Conservation (phyloP, 2,888 invertebrate genomes). For the Phania funesta region DNA sequence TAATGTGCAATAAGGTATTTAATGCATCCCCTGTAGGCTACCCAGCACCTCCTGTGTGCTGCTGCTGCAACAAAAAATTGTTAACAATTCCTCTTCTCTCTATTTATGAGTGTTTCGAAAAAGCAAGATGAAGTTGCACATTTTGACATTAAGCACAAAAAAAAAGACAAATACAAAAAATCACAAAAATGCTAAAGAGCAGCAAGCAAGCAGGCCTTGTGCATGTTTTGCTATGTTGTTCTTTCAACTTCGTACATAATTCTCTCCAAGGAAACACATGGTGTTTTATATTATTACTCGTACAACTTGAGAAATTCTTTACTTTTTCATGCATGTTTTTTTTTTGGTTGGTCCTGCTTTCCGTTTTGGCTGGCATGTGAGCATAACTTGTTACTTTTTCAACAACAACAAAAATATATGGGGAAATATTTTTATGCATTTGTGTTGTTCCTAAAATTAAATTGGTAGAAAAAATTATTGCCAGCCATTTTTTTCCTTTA, state of each 20-base stretch:
- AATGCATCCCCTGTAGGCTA: background rate
- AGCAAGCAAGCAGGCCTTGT: background rate
- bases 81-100: conserved; percentile 11
- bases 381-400: conserved; percentile 51
- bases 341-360: background rate
- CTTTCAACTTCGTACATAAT: conserved; percentile 14
- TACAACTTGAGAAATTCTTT: conserved; percentile 55
- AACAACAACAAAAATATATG: background rate
- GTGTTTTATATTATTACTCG: conserved; percentile 62
- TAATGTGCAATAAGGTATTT: conserved; percentile 3
- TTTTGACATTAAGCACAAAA: conserved; percentile 13
- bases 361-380: conserved; percentile 10
- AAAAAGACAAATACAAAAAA: background rate
- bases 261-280: conserved; percentile 57
- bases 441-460: conserved; percentile 46
- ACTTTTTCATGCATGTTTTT: background rate
- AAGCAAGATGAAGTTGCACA: conserved; percentile 25
- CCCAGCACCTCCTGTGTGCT: conserved; percentile 25
- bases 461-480: conserved; percentile 37
- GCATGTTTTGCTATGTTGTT: background rate
- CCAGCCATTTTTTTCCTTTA: conserved; percentile 4
- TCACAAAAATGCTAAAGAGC: background rate
- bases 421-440: conserved; percentile 13
- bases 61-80: background rate
- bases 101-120: conserved; percentile 43